Evolutionary conservation across 2,888 invertebrate genomes (phyloP).

Genomic region (Caenorhabditis wallacei): DNA sequence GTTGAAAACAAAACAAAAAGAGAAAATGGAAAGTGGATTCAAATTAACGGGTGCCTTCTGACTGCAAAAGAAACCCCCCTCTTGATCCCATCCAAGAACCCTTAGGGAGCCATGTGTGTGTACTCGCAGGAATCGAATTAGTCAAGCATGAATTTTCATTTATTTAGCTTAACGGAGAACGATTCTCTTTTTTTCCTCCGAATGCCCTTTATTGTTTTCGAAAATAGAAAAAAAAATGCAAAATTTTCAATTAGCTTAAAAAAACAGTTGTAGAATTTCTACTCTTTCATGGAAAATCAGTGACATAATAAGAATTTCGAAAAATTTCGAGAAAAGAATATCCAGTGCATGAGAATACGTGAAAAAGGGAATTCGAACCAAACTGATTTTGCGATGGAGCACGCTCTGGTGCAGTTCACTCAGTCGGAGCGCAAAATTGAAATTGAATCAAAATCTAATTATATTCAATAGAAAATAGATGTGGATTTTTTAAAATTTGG

Average conservation of each 20-base stretch:
- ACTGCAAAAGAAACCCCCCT: slow-evolving; percentile 43
- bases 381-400: too few species aligned
- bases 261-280: too few species aligned
- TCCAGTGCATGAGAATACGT: too few species aligned
- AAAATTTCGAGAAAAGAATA: too few species aligned
- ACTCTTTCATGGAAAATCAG: too few species aligned
- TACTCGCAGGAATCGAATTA: slow-evolving; percentile 42
- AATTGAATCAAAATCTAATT: too few species aligned
- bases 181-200: neutral
- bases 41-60: slow-evolving; percentile 52
- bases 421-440: too few species aligned
- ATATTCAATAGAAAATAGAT: too few species aligned
- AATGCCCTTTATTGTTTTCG: neutral
- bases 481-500: too few species aligned
- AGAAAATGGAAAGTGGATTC: slow-evolving; percentile 38
- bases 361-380: too few species aligned
- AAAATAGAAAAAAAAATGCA: neutral
- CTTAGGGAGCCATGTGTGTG: slow-evolving; percentile 43
- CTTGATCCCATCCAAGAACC: slow-evolving; percentile 51
- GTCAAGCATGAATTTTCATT: slow-evolving; percentile 59
- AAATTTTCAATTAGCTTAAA: neutral
- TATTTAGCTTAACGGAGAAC: slow-evolving; percentile 36
- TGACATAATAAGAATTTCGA: too few species aligned
- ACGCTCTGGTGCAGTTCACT: too few species aligned
- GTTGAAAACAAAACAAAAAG: neutral